Evolutionary conservation across 2,797 vertebrate genomes (phyloP), one percentile per base, ranked within the genome.

Genomic region (Ctenochaetus hawaiiensis): DNA sequence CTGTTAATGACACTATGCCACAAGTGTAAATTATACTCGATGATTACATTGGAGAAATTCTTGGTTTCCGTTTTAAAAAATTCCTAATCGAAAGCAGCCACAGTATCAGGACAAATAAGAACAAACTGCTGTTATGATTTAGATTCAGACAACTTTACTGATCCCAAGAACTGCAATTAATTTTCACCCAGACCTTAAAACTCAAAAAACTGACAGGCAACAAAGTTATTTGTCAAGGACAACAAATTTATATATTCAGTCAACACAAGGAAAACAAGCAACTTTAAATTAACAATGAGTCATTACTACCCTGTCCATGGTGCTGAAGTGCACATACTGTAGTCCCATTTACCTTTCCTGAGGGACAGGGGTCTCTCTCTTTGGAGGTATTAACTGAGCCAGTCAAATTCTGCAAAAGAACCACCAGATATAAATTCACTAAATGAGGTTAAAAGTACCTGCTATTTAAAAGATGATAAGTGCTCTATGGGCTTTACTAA

Each of bases 371-470:
- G 67, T 94, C 89, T 85, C 77, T 93, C 66, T 77, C 88, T 81
- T 86, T 92, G 20, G 84, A 57, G n/a, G 61, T 49, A 23, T 83
- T 80, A 11, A 56, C 65, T 6, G 90, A 75, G 54, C 39, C 82
- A 22, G 92, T 93, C 83, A 95, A 70, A 89, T 95, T 95, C 95
- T 96, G 84, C 8, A 86, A 80, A 17, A 78, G 3, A 80, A 61
- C 20, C 83, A 45, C 1, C 4, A 83, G 52, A 26, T 39, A 1
- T 8, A 10, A 0, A 68, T 26, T 56, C 26, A 53, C 44, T 12
- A 1, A 57, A 51, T 44, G 0, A 58, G 4, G 64, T 41, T 41
- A 1, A 26, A 65, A 49, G 6, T 12, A 6, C 9, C 13, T 39
- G 5, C 13, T 4, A 56, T 65, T 49, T 3, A 75, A 17, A 61